Base-by-base conservation (phyloP, 2,797 vertebrate genomes). In the Triplophysa bombifrons region DNA sequence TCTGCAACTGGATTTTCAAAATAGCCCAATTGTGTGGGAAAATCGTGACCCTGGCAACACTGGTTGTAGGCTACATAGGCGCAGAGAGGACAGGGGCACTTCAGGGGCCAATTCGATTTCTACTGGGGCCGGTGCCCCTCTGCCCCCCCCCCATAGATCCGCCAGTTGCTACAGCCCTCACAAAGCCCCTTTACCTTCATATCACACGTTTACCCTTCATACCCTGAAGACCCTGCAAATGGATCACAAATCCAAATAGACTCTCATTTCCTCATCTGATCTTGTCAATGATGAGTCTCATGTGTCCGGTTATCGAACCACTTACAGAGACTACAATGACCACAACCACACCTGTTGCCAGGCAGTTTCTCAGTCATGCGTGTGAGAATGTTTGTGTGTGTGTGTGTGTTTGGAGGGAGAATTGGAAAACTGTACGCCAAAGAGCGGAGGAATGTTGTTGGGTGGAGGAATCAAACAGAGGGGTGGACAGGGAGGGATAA, bases 371-470 rank as follows among this genome's bases (percentile, higher is more conserved):
- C 46, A 38, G 60, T 25, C 50, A 51, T 73, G 51, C 53, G 51
- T 74, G 65, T 50, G 72, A 76, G 63, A 46, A 38, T 64, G 22
- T 53, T 30, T 51, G 41, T 58, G 30, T 68, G 65, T 81, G 30
- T 68, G 65, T 81, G 53, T 80, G 65, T 68, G 65, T 84, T 72
- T 67, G 25, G 76, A 74, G 68, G 78, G 74, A 78, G 78, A 80
- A 65, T 67, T 80, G 70, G 53, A 78, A 72, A 53, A 72, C 8
- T 6, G 48, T 72, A 72, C 12, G 27, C 63, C 50, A 77, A 72
- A 64, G 68, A 66, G 50, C 19, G 60, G 66, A 77, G 75, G 81
- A 83, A 83, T 81, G 74, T 34, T 77, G 55, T 78, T 30, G 64
- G 76, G 74, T 65, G 74, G 56, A 61, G 70, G 71, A 65, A 61